Base-by-base conservation (phyloP, 2,888 invertebrate species). In the Argyra leucocephala region DNA sequence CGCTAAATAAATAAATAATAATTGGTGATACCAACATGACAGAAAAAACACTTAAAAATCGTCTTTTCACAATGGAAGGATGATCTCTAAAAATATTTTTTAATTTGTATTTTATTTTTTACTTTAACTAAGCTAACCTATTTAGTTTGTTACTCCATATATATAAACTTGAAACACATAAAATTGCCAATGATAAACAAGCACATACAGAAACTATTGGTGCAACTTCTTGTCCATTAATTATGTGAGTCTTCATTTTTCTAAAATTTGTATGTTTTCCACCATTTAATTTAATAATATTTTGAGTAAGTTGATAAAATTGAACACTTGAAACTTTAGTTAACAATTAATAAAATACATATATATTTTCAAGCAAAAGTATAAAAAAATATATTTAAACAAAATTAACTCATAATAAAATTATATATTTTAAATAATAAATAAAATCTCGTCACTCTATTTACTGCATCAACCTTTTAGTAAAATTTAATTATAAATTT, bases 121-220 rank as follows among this genome's bases (percentile, higher is more conserved):
- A 4, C 7, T 18, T 5, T 23, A 26, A 22, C 0, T 9, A 57
- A n/a, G 63, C 61, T 75, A 84, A 89, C 90, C 90, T 90, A 83
- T 84, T 84, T 73, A 88, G 83, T 73, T 86, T 86, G 66, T 87
- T 85, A 73, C 85, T 88, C 93, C 94, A 94, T 64, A 95, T 85
- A 78, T 95, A 93, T 67, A 95, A 84, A 80, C 94, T 94, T 66
- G 88, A 88, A 69, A 95, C 91, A 82, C 91, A 95, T 57, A 87
- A 82, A 70, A 89, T 78, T 15, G 93, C 89, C 73, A 94, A 83
- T 68, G 88, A 80, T 70, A 92, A 82, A 81, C 93, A 92, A 71
- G 91, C 85, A 69, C 86, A 78, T 72, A 90, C 82, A 64, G 90
- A 86, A 73, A 83, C 81, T 70, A 83, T 22, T 7, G 61, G 26